Conservation (phyloP, 2,113 vertebrate species). For the Cathartes aura region DNA sequence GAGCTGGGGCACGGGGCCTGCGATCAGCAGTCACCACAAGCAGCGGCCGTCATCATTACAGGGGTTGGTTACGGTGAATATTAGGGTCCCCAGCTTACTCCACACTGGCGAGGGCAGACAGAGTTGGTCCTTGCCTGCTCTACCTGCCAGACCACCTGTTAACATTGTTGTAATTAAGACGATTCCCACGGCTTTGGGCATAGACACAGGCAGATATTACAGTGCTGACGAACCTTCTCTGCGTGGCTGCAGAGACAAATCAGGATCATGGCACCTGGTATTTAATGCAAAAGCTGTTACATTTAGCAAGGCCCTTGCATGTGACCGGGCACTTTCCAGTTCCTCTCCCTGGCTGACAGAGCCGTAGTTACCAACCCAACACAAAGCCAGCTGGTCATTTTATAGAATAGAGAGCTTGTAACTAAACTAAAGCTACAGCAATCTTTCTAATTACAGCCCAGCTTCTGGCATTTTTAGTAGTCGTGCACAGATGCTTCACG, state of each 20-base stretch:
- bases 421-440: background rate
- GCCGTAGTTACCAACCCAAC: background rate
- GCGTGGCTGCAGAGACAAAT: background rate
- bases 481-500: rapidly evolving
- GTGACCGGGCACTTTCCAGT: rapidly evolving
- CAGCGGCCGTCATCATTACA: rapidly evolving
- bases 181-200: rapidly evolving
- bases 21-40: rapidly evolving
- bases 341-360: background rate
- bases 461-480: background rate
- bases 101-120: no score
- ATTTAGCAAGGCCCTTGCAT: background rate
- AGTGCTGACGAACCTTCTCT: background rate
- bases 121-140: rapidly evolving
- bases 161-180: rapidly evolving
- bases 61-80: rapidly evolving
- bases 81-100: rapidly evolving
- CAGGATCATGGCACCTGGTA: rapidly evolving
- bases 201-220: rapidly evolving
- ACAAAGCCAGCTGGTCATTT: rapidly evolving
- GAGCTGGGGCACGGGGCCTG: background rate
- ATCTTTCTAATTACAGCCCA: background rate
- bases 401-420: background rate
- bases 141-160: background rate
- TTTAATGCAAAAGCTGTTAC: rapidly evolving